Evolutionary conservation across 2,888 invertebrate genomes (phyloP), one percentile per base, ranked within the genome.

Genomic region (Agrenia bidenticulata): DNA sequence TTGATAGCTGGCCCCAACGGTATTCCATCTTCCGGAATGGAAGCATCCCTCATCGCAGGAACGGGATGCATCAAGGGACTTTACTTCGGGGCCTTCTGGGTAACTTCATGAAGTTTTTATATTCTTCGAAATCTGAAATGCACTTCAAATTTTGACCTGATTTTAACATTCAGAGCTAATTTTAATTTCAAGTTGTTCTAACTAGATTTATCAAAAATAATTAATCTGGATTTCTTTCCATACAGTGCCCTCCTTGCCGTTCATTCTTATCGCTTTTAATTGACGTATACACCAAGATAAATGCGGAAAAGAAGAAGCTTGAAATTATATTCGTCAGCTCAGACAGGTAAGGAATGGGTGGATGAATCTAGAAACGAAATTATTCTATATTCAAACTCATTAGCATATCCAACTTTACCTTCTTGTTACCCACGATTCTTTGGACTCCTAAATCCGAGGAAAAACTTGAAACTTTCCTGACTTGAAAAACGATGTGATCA

Each of bases 21-120:
- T 32, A 4, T 32, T 32, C 32, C 32, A 11, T 32, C 32, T 32
- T 32, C 32, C 32, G 32, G 32, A 11, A 7, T 13, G 21, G 56
- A 56, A 32, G 9, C 55, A 32, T 11, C 24, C 24, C 7, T 9
- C 24, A 39, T 41, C 2, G 13, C 45, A 27, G 24, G 19, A 11
- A 27, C 77, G 77, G 17, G 84, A 85, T 75, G 86, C 73, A 84
- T 89, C 61, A 86, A 87, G 77, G 91, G 89, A 45, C 86, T 92
- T 77, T 92, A 92, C 79, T 93, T 93, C 80, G 90, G 91, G 64
- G 93, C 93, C 21, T 89, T 92, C 79, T 93, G 93, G 93, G 92
- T 92, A 81, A 83, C 85, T 80, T 23, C 57, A n/a, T n/a, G n/a
- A n/a, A n/a, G n/a, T n/a, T n/a, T n/a, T n/a, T n/a, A n/a, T 19